A percentile compares a stretch with the other conserved stretches of the same genome.
Evolutionary conservation across 1,140 invertebrate genomes (phyloP).

Genomic region (Delia radicum): DNA sequence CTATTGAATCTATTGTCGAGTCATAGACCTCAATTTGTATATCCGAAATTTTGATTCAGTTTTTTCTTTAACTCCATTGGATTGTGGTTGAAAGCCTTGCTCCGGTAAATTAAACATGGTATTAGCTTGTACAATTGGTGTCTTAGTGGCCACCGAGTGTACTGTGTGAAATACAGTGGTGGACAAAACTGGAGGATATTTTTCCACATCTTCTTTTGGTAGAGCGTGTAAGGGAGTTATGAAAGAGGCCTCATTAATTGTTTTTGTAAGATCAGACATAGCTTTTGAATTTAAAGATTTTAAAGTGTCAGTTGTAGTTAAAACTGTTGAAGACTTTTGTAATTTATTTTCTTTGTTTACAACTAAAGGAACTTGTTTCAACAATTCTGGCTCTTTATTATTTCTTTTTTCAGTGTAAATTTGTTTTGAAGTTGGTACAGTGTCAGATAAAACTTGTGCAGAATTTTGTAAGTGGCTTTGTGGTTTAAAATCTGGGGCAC

Average conservation of each 20-base stretch:
- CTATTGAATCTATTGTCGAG: slow-evolving; percentile 49
- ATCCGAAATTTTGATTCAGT: slow-evolving; percentile 52
- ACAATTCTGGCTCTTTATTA: too few relatives aligned
- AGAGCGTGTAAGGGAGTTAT: background rate
- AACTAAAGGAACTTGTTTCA: too few relatives aligned
- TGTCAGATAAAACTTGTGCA: too few relatives aligned
- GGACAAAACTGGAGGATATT: slow-evolving; percentile 32
- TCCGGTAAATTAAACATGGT: background rate
- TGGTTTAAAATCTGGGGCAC: too few relatives aligned
- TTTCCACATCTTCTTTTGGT: background rate
- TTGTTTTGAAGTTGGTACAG: too few relatives aligned
- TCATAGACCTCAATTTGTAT: slow-evolving; percentile 54
- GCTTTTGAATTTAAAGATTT: too few relatives aligned
- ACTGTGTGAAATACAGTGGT: slow-evolving; percentile 49
- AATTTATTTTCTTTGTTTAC: too few relatives aligned
- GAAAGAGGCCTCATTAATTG: background rate
- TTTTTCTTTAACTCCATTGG: slow-evolving; percentile 28
- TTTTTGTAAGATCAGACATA: too few relatives aligned
- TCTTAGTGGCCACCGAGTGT: slow-evolving; percentile 36
- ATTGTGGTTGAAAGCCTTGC: background rate
- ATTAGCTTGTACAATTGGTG: slow-evolving; percentile 21
- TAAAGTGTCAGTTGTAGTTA: too few relatives aligned
- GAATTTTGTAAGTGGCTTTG: too few relatives aligned
- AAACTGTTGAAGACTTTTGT: too few relatives aligned
- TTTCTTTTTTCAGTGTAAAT: too few relatives aligned